Evolutionary conservation across 2,113 vertebrate genomes (phyloP).

Genomic region (Mystacornis crossleyi): DNA sequence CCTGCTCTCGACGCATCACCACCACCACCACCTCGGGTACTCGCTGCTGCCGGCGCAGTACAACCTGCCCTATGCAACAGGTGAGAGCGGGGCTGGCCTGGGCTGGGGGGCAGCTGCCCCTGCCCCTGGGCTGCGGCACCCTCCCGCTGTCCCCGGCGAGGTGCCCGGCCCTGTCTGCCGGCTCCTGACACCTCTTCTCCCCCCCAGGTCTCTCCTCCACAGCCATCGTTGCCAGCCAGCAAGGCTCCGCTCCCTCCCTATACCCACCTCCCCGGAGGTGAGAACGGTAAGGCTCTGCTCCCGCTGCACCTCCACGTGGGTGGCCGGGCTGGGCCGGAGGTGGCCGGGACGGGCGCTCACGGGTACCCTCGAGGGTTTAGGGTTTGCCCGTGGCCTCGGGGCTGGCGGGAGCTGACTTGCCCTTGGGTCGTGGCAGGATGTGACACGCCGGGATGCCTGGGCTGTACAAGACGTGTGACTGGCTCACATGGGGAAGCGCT

Average conservation of each 20-base stretch:
- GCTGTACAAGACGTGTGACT: constrained; percentile 90
- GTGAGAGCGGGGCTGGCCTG: constrained; percentile 64
- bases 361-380: background rate
- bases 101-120: too few species aligned
- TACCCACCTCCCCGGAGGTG: constrained; percentile 95
- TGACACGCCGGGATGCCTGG: constrained; percentile 81
- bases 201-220: constrained; percentile 90
- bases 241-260: constrained; percentile 81
- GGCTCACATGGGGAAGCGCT: constrained; percentile 89
- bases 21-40: constrained; percentile 96
- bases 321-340: background rate
- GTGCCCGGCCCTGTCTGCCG: accelerated
- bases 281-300: constrained; percentile 84
- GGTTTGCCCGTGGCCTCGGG: background rate
- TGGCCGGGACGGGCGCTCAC: accelerated
- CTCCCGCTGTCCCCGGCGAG: accelerated
- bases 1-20: constrained; percentile 94
- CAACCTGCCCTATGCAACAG: constrained; percentile 94
- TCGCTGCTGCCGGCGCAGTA: constrained; percentile 94
- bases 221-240: constrained; percentile 88
- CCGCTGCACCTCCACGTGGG: accelerated
- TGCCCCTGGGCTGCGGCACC: accelerated
- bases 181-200: background rate
- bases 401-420: background rate
- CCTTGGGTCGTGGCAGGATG: constrained; percentile 73